Evolutionary conservation across 2,113 vertebrate genomes (phyloP), one percentile per base, ranked within the genome.

Genomic region (Pterophyllum scalare): DNA sequence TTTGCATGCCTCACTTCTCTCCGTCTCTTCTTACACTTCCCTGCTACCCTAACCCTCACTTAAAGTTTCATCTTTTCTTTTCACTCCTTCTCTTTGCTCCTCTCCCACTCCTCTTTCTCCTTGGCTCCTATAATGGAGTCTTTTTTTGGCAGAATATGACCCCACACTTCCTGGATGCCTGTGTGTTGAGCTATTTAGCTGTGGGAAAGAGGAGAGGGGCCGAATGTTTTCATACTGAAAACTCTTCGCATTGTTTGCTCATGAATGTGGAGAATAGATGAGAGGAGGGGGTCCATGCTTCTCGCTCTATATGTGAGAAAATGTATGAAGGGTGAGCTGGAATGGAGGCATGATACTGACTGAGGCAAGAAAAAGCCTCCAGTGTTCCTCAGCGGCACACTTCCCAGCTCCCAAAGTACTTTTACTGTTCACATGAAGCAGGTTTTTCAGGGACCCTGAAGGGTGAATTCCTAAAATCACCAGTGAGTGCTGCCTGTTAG

Each of bases 131-230:
- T 43, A 85, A 84, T 84, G 85, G 82, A 90, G 88, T 46, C 26
- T 75, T 87, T 82, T 87, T 79, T 85, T 91, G 94, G 91, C 87
- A 74, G 83, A 92, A 88, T 62, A 13, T 74, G 85, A 83, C 59
- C 79, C 81, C 82, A 91, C 70, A 77, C 90, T 94, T 95, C 92
- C 92, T 94, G 90, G 90, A 93, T 94, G 88, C 85, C 81, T 94
- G 84, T 72, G 85, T 92, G 92, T 88, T 94, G 86, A 94, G 89
- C 85, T 92, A 77, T 85, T 91, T 79, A 61, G 82, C 64, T 89
- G 87, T 88, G 92, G 91, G 92, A 92, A 93, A 88, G 76, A 79
- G 87, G 87, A 92, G 90, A 90, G 77, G 82, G 85, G 67, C 35
- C 80, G 79, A 84, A 86, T 80, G 87, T 89, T 94, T 91, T 82